Evolutionary conservation across 2,797 vertebrate species (phyloP).

Genomic region (Coilia nasus): DNA sequence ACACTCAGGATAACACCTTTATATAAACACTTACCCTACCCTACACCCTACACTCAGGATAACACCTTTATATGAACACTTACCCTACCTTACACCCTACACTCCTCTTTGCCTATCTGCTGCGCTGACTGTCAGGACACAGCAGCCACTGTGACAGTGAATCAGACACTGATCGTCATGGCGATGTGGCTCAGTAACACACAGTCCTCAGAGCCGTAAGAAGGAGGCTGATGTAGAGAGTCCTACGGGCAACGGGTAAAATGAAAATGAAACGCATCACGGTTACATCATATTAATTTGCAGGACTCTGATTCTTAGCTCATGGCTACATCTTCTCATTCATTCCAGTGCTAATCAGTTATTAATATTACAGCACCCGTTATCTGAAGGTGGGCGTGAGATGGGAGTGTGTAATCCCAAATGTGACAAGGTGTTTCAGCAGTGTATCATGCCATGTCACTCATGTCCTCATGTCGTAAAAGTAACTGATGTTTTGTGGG

Average conservation of each 20-base stretch:
- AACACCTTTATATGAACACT: too few relatives aligned
- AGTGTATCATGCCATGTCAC: background rate
- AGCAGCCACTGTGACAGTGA: background rate
- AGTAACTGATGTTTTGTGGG: background rate
- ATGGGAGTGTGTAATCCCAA: background rate
- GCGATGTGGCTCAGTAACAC: background rate
- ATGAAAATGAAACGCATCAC: background rate
- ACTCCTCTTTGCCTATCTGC: background rate
- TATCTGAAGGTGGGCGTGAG: background rate
- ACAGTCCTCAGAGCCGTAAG: background rate
- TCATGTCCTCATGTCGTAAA: background rate
- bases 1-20: too few relatives aligned
- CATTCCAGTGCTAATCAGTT: background rate
- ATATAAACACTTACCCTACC: too few relatives aligned
- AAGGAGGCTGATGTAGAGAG: background rate
- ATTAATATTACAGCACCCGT: background rate
- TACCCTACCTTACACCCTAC: background rate
- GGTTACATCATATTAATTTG: slow-evolving; percentile 10
- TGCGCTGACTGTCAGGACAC: background rate
- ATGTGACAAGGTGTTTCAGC: slow-evolving; percentile 1
- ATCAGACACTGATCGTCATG: background rate
- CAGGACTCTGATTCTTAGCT: background rate
- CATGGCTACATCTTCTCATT: background rate
- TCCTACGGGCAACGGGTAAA: background rate
- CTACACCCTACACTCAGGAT: too few relatives aligned